These are phyloP conservation scores for Cremastinae sp. DNA, from an alignment of 2,888 invertebrate genomes.

Conservation along the genomic window DNA sequence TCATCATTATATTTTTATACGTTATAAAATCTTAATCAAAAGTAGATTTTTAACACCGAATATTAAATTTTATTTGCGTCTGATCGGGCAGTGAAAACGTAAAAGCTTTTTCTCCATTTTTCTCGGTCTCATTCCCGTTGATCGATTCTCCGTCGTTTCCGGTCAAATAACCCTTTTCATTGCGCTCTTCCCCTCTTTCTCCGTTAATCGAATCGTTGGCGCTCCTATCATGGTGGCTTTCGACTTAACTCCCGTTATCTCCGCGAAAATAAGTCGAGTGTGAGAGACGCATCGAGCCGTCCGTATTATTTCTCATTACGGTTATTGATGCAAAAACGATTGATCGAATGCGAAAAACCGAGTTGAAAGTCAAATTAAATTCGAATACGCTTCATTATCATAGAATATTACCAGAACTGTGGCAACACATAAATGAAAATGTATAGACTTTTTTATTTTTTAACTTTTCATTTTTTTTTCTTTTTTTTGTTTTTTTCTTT, in stretches of 20 bases:
- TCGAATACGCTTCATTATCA: not conserved
- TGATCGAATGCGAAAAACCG: conserved; percentile 1
- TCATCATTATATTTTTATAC: no score
- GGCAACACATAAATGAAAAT: no score
- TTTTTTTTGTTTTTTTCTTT: no score
- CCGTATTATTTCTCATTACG: conserved; percentile 5
- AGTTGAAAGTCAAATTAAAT: not conserved
- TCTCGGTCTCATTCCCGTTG: conserved; percentile 42
- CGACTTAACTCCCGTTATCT: not conserved
- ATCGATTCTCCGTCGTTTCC: conserved; percentile 30
- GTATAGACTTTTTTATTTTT: no score
- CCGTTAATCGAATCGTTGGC: not conserved
- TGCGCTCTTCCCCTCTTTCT: conserved; percentile 38
- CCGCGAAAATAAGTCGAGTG: conserved; percentile 47
- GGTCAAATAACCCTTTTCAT: conserved; percentile 59
- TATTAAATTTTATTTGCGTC: no score
- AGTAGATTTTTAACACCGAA: no score
- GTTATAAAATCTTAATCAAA: no score
- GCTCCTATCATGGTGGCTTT: not conserved
- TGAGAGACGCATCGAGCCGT: conserved; percentile 38
- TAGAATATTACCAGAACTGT: no score
- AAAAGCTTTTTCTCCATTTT: conserved; percentile 39
- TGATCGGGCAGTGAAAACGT: not conserved
- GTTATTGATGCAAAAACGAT: conserved; percentile 15
- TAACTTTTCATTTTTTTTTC: no score